These are phyloP conservation scores for Drosophila asahinai DNA, from an alignment of 1,140 invertebrate species.

Conservation along the genomic window DNA sequence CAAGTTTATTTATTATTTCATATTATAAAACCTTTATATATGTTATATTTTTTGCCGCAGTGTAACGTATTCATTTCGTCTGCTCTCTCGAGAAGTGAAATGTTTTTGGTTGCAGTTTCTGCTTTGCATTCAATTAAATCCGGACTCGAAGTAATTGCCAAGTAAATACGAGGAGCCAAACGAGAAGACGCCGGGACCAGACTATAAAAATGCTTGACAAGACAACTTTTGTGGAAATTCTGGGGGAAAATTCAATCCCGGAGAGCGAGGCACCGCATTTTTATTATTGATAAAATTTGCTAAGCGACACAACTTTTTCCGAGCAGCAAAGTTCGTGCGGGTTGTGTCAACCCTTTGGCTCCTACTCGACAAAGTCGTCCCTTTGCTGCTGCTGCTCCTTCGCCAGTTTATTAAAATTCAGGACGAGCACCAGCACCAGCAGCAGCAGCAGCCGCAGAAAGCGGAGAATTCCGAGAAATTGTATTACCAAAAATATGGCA, in stretches of 20 bases:
- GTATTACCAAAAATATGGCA: constrained; percentile 59
- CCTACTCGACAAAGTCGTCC: neutral
- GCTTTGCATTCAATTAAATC: constrained; percentile 55
- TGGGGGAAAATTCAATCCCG: constrained; percentile 5
- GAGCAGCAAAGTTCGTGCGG: constrained; percentile 28
- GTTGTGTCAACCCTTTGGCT: constrained; percentile 46
- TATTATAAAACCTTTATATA: neutral
- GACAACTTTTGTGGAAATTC: constrained; percentile 37
- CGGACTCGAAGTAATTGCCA: constrained; percentile 49
- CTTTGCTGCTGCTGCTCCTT: neutral
- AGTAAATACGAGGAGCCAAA: constrained; percentile 38
- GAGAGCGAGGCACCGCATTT: constrained; percentile 11
- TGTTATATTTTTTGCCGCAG: neutral
- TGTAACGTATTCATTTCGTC: constrained; percentile 5
- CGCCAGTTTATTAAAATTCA: constrained; percentile 77
- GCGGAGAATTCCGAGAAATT: constrained; percentile 60
- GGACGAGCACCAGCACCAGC: constrained; percentile 52
- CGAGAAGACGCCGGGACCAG: constrained; percentile 3
- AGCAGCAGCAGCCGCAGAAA: constrained; percentile 49
- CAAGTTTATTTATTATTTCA: no score
- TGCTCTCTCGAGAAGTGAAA: constrained; percentile 15
- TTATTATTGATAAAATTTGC: constrained; percentile 54
- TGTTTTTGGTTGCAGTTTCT: constrained; percentile 48
- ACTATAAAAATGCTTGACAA: constrained; percentile 41
- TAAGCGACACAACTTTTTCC: constrained; percentile 46